Percentiles rank a stretch among this genome's conserved stretches.
Conservation (phyloP, 2,888 invertebrate species). For the Sarcophaga subvicina region DNA sequence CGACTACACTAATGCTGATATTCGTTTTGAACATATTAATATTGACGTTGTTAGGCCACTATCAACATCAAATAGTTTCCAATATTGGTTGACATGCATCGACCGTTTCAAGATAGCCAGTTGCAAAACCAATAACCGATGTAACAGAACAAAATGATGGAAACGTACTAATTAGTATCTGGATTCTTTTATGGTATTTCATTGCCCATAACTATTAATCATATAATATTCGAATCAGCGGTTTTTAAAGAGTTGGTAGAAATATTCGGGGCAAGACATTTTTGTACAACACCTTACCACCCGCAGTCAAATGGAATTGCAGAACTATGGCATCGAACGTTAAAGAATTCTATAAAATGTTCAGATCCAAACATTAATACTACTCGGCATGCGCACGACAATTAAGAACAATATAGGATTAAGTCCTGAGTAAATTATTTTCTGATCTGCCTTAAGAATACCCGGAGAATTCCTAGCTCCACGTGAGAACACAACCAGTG, state of each 20-base stretch:
- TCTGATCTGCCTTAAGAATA: not conserved
- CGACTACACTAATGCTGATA: slow-evolving; percentile 70
- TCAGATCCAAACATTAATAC: slow-evolving; percentile 4
- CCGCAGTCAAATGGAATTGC: slow-evolving; percentile 21
- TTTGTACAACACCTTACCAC: not conserved
- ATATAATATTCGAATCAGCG: slow-evolving; percentile 49
- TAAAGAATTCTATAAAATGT: slow-evolving; percentile 30
- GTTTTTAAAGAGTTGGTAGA: slow-evolving; percentile 24
- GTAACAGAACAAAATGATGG: slow-evolving; percentile 29
- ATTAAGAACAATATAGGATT: not conserved
- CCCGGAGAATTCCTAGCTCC: not conserved
- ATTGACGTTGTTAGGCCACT: not conserved
- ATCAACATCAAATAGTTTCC: no score
- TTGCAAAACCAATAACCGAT: slow-evolving; percentile 10
- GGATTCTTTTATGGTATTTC: not conserved
- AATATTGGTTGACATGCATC: not conserved
- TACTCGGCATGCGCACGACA: slow-evolving; percentile 14
- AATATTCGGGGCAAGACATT: not conserved
- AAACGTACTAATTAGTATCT: slow-evolving; percentile 2
- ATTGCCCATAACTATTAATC: not conserved
- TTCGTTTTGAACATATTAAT: slow-evolving; percentile 65
- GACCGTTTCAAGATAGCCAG: no score
- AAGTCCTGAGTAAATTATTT: not conserved
- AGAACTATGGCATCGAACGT: slow-evolving; percentile 32
- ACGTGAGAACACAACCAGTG: not conserved